Conservation (phyloP, 2,797 vertebrate genomes). For the Neoniphon sammara region DNA sequence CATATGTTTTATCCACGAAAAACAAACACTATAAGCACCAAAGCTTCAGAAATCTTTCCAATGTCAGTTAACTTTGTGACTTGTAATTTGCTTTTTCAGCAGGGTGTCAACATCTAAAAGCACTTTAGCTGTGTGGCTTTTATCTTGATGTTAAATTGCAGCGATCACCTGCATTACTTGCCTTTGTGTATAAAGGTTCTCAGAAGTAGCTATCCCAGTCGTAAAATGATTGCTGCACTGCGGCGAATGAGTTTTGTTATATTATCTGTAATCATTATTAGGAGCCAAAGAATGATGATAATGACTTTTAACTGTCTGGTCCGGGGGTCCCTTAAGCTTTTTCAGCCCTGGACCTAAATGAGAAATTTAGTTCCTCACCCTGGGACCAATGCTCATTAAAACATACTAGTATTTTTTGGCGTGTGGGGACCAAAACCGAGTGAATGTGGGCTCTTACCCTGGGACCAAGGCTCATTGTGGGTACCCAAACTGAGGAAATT, state of each 20-base stretch:
- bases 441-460: constrained; percentile 44
- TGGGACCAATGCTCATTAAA: constrained; percentile 68
- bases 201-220: constrained; percentile 35
- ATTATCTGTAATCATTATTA: constrained; percentile 63
- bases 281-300: constrained; percentile 62
- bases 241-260: constrained; percentile 45
- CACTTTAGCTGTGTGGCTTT: constrained; percentile 18
- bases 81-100: not conserved
- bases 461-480: constrained; percentile 31
- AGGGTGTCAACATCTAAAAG: not conserved
- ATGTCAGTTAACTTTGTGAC: constrained; percentile 29
- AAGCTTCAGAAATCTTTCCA: not conserved
- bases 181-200: constrained; percentile 27
- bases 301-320: constrained; percentile 61
- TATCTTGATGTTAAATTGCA: constrained; percentile 36
- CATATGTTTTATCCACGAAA: constrained; percentile 5
- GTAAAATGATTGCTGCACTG: constrained; percentile 49
- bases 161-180: constrained; percentile 24
- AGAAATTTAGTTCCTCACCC: constrained; percentile 56
- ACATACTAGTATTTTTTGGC: constrained; percentile 49
- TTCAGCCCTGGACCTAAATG: constrained; percentile 61
- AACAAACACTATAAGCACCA: not conserved
- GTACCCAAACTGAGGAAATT: constrained; percentile 16
- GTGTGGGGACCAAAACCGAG: constrained; percentile 40
- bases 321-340: constrained; percentile 58